Evolutionary conservation across 2,113 vertebrate genomes (phyloP).

Genomic region (Abramis brama): DNA sequence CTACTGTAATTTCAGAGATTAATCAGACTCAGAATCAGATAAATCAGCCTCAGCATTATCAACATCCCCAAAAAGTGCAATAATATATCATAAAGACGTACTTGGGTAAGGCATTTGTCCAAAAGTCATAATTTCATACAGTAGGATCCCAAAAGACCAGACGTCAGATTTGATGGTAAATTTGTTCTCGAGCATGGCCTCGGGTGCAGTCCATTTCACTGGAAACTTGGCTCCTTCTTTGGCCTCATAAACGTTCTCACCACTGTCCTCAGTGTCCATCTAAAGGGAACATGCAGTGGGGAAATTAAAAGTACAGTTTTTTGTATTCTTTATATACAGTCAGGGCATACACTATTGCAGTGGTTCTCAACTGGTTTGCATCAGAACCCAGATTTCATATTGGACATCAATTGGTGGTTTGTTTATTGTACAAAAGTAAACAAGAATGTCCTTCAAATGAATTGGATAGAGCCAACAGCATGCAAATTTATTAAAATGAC

Average conservation of each 20-base stretch:
- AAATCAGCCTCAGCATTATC: background rate
- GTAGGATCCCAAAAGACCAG: conserved; percentile 95
- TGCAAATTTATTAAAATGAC: background rate
- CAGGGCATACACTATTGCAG: background rate
- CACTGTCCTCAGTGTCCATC: conserved; percentile 77
- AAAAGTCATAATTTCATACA: conserved; percentile 94
- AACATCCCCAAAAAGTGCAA: background rate
- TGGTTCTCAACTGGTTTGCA: background rate
- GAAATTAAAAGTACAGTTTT: background rate
- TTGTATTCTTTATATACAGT: background rate
- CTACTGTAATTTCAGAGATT: too few species aligned
- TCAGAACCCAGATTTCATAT: background rate
- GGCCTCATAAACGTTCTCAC: conserved; percentile 79
- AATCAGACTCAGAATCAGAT: too few species aligned
- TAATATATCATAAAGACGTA: conserved; percentile 58
- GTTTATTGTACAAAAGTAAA: background rate
- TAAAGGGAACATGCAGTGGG: conserved; percentile 53
- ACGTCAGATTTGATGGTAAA: conserved; percentile 95
- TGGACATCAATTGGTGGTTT: background rate
- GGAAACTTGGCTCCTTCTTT: conserved; percentile 88
- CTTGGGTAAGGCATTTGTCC: conserved; percentile 91
- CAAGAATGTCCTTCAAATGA: background rate
- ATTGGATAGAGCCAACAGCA: background rate
- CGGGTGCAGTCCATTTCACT: conserved; percentile 95
- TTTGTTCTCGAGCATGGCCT: conserved; percentile 82